phyloP scores from a whole-genome alignment of 2,113 vertebrate species.

The Astatoreochromis straeleni region DNA sequence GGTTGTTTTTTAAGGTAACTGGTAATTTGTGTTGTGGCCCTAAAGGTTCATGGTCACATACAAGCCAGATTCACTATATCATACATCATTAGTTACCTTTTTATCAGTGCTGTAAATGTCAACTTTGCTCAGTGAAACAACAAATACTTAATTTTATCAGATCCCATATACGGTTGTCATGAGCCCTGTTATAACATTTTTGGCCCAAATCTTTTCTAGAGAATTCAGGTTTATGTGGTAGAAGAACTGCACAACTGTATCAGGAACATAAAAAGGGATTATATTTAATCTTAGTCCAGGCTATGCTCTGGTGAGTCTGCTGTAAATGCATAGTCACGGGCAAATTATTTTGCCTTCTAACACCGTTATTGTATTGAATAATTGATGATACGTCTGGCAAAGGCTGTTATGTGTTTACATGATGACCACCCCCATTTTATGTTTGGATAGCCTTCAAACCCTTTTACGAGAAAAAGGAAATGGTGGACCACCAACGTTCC shows the following conservation, averaged over 20 bases:
- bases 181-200: neutral
- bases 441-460: slow-evolving; percentile 57
- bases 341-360: slow-evolving; percentile 1
- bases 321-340: neutral
- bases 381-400: slow-evolving; percentile 31
- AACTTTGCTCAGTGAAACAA: neutral
- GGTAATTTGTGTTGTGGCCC: slow-evolving; percentile 24
- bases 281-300: neutral
- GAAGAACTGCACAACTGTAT: neutral
- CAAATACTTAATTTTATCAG: neutral
- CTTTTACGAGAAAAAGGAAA: slow-evolving; percentile 54
- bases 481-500: slow-evolving; percentile 59
- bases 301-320: neutral
- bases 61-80: slow-evolving; percentile 24
- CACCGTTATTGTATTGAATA: slow-evolving; percentile 26
- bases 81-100: neutral
- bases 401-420: slow-evolving; percentile 71
- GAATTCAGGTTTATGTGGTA: neutral
- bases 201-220: neutral
- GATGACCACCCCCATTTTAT: slow-evolving; percentile 16
- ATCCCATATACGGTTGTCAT: neutral
- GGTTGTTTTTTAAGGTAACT: slow-evolving; percentile 35
- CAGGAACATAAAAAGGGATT: neutral
- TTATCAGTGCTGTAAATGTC: slow-evolving; percentile 13
- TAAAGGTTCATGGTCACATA: slow-evolving; percentile 42